Percentiles rank a stretch among this genome's conserved stretches.
Conservation (phyloP, 2,888 invertebrate genomes). For the Polymixis lichenea region DNA sequence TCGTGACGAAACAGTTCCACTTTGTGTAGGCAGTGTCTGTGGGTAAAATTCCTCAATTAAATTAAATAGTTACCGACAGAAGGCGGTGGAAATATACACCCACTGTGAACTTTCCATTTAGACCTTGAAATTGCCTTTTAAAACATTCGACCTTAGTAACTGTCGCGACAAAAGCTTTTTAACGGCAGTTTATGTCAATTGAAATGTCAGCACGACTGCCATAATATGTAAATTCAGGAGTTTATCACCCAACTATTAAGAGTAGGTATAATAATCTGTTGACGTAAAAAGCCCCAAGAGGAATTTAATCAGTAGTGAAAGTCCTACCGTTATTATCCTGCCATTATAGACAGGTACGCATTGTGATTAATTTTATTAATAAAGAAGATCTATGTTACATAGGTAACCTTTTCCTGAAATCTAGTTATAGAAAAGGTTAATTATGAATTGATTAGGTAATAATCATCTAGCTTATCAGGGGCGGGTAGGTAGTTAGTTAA, state of each 20-base stretch:
- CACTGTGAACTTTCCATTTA: conserved; percentile 62
- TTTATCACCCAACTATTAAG: conserved; percentile 22
- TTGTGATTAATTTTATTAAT: conserved; percentile 18
- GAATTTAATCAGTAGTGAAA: conserved; percentile 28
- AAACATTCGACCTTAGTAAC: conserved; percentile 40
- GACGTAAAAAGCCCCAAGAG: not conserved
- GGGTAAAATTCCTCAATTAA: conserved; percentile 50
- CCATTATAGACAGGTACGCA: conserved; percentile 19
- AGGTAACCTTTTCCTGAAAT: conserved; percentile 17
- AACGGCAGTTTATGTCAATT: conserved; percentile 28
- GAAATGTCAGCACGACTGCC: conserved; percentile 31
- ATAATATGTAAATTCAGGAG: conserved; percentile 7
- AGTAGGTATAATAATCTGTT: not conserved
- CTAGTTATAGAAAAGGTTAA: not conserved
- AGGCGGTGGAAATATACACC: conserved; percentile 54
- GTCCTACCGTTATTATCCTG: conserved; percentile 22
- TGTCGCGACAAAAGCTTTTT: conserved; percentile 50
- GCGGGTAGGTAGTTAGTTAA: too few species aligned
- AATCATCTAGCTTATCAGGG: not conserved
- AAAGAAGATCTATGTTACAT: too few species aligned
- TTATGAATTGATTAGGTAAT: too few species aligned
- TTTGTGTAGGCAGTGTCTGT: conserved; percentile 55
- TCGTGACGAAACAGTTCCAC: conserved; percentile 28
- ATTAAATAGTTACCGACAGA: conserved; percentile 41
- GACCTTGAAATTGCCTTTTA: conserved; percentile 60